phyloP scores from a whole-genome alignment of 2,797 vertebrate species.

The Limosa lapponica region DNA sequence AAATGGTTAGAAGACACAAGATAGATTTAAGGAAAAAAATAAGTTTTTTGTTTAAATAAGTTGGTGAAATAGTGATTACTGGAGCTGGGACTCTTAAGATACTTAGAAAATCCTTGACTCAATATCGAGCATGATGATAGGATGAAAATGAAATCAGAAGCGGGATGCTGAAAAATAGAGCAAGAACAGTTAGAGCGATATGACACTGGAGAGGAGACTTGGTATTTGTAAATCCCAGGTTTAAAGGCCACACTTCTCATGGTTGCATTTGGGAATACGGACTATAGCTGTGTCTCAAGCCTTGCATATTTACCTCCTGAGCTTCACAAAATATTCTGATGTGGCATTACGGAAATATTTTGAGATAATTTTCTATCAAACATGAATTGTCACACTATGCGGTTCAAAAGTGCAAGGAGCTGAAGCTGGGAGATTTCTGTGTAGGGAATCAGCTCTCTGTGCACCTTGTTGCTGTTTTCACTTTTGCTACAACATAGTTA shows the following conservation, averaged over 20 bases:
- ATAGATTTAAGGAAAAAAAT: background rate
- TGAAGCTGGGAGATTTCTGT: background rate
- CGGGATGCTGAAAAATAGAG: background rate
- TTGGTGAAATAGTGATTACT: background rate
- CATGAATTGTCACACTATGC: background rate
- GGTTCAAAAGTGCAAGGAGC: background rate
- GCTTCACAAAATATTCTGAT: background rate
- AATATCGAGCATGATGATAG: background rate
- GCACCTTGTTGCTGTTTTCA: rapidly evolving
- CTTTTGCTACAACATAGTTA: background rate
- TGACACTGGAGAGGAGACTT: background rate
- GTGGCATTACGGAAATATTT: background rate
- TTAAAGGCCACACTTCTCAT: background rate
- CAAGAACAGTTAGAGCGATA: background rate
- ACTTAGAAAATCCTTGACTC: background rate
- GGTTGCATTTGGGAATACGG: background rate
- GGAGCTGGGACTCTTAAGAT: background rate
- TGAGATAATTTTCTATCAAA: background rate
- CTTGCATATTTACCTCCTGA: background rate
- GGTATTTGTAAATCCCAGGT: background rate
- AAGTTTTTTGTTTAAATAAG: background rate
- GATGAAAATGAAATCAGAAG: background rate
- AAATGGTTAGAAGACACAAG: background rate
- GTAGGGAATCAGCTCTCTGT: too few species aligned
- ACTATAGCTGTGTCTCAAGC: background rate